Percentiles rank a stretch among this genome's conserved stretches.
Conservation (phyloP, 1,140 invertebrate genomes). For the Prorops nasuta region DNA sequence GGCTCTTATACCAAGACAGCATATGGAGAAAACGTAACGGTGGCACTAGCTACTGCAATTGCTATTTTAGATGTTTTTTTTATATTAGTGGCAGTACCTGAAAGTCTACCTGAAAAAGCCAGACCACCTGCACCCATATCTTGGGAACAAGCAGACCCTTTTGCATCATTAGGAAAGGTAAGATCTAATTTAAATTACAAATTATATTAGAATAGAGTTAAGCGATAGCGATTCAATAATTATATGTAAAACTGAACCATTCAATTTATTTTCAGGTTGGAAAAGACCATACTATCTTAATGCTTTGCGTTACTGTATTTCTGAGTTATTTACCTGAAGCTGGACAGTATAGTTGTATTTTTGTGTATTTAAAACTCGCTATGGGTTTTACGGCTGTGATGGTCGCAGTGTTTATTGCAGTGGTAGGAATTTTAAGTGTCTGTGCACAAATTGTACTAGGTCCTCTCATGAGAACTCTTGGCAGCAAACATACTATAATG, state of each 20-base stretch:
- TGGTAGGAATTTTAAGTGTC: conserved; percentile 95
- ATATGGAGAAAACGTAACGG: conserved; percentile 91
- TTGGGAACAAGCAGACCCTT: conserved; percentile 98
- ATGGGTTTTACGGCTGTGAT: conserved; percentile 94
- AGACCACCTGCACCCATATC: conserved; percentile 80
- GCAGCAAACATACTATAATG: conserved; percentile 96
- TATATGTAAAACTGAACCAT: too few relatives aligned
- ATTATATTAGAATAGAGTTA: too few relatives aligned
- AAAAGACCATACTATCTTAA: conserved; percentile 92
- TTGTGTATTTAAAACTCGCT: conserved; percentile 97
- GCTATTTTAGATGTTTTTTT: conserved; percentile 97
- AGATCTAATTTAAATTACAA: conserved; percentile 29
- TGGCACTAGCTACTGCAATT: conserved; percentile 93
- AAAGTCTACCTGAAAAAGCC: conserved; percentile 94
- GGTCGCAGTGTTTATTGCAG: conserved; percentile 96
- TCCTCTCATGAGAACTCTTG: conserved; percentile 86
- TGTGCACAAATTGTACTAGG: conserved; percentile 90
- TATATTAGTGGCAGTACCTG: conserved; percentile 96
- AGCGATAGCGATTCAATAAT: too few relatives aligned
- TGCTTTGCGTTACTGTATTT: conserved; percentile 96
- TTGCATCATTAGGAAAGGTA: conserved; percentile 68
- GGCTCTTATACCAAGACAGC: conserved; percentile 89
- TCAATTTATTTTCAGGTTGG: conserved; percentile 71
- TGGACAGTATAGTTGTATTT: conserved; percentile 99
- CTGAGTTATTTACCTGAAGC: conserved; percentile 98